Evolutionary conservation across 2,113 vertebrate genomes (phyloP), one percentile per base, ranked within the genome.

Genomic region (Raja brachyura): DNA sequence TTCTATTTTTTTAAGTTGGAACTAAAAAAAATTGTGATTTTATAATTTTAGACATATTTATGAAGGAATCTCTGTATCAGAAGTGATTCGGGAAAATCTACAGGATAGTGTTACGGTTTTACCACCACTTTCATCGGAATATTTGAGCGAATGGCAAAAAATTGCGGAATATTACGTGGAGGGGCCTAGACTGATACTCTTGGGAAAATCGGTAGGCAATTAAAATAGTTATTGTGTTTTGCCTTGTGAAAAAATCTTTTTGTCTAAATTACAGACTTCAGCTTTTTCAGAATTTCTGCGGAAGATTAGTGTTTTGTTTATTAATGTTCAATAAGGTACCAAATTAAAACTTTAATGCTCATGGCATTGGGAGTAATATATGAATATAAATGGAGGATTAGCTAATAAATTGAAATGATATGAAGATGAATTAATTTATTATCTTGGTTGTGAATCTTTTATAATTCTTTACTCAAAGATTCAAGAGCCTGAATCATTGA

Each of bases 151-250:
- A 93, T 93, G 93, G 94, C 93, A 95, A 94, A 94, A 93, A 93
- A 93, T 93, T 94, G 93, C 93, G 90, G 94, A 94, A 75, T 94
- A 93, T 93, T 94, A 74, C 85, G 94, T 94, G 93, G 94, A 95
- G 74, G 94, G 94, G n/a, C 94, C 96, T 79, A 81, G 94, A 75
- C 94, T 97, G 79, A 79, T 94, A 75, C 94, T 97, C 61, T 92
- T 94, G 31, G 97, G 96, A 94, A 93, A 96, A 85, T 94, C 96
- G 93, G 96, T 97, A 96, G 95, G 95, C 78, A 93, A 77, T 68
- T 90, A 25, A 86, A 31, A 16, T 28, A 61, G 4, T 8, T 79
- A 77, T 33, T 25, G 92, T 59, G 28, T 25, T 48, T 20, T 54
- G 28, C 33, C 48, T 20, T 92, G 13, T 73, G 68, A 92, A 74